Evolutionary conservation across 2,113 vertebrate genomes (phyloP), one percentile per base, ranked within the genome.

Genomic region (Upupa epops): DNA sequence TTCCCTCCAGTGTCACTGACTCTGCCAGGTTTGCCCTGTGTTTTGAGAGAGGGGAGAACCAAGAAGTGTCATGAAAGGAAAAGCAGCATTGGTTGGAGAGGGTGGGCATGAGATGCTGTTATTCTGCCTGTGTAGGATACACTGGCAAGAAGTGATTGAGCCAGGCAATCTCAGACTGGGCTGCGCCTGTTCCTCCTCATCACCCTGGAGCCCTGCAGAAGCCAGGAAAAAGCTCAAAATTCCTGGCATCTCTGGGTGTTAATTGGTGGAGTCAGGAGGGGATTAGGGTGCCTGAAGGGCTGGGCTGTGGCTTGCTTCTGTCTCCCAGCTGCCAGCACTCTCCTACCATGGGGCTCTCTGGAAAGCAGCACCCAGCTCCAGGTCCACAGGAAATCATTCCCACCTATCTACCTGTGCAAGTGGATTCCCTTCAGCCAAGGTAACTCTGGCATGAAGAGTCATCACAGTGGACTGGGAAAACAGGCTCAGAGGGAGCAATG

Each of bases 401-500:
- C 17, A 36, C 7, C 9, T 15, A 31, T 28, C 7, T 40, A 20
- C 28, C 56, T 75, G 20, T 79, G 54, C 28, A 32, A 56, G 65
- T 29, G 49, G 9, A 3, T 1, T 49, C n/a, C 77, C 7, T 63
- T 66, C 34, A 71, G n/a, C 32, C 25, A 16, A 13, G 34, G 31
- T 3, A 5, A 5, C 55, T 92, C 83, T 63, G 36, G 8, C 24
- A 24, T 54, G 56, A 73, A 61, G 66, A 66, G 7, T 17, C 59
- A 36, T 28, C 1, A 4, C 10, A 24, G 37, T 26, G 37, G 49
- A 4, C 34, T 52, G 58, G 10, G 63, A 89, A 92, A 71, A 4
- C 7, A 11, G 20, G 0, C 34, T 71, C 0, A 1, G 21, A 32
- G 28, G 61, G 52, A 36, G 25, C 0, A 0, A 6, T 1, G 0